A percentile compares a stretch with the other conserved stretches of the same genome.
These are phyloP conservation scores for Hyperoplus immaculatus DNA, from an alignment of 2,797 vertebrate species.

Conservation along the genomic window DNA sequence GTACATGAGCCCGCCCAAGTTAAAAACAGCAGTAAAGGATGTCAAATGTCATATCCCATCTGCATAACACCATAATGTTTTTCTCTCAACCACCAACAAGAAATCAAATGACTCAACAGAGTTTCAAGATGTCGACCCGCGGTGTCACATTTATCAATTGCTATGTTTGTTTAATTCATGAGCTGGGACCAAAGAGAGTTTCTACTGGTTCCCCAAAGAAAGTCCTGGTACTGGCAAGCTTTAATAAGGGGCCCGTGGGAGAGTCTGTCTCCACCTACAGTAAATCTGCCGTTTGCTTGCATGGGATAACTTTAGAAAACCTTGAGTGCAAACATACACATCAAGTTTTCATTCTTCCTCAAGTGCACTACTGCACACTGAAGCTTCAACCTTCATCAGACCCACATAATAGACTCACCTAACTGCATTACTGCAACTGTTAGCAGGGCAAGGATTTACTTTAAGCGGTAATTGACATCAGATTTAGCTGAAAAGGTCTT, in stretches of 20 bases:
- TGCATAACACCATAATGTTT: slow-evolving; percentile 10
- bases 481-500: not conserved
- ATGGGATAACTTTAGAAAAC: not conserved
- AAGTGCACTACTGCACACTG: not conserved
- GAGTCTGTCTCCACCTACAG: slow-evolving; percentile 8
- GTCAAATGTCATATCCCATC: not conserved
- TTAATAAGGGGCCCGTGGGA: slow-evolving; percentile 12
- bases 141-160: slow-evolving; percentile 19
- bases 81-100: slow-evolving; percentile 12
- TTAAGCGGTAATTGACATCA: not conserved
- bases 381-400: slow-evolving; percentile 4
- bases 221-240: not conserved
- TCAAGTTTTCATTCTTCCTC: not conserved
- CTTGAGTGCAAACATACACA: not conserved
- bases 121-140: not conserved
- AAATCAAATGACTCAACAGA: slow-evolving; percentile 11
- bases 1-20: not conserved
- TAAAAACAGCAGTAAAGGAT: slow-evolving; percentile 18
- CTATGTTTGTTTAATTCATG: slow-evolving; percentile 19
- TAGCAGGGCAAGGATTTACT: not conserved
- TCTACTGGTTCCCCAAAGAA: slow-evolving; percentile 6
- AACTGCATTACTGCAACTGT: not conserved
- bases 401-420: not conserved
- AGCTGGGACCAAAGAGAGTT: not conserved
- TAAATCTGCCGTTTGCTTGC: slow-evolving; percentile 9